A percentile compares a stretch with the other conserved stretches of the same genome.
These are phyloP conservation scores for Cephalopterus ornatus DNA, from an alignment of 2,113 vertebrate species.

Conservation along the genomic window DNA sequence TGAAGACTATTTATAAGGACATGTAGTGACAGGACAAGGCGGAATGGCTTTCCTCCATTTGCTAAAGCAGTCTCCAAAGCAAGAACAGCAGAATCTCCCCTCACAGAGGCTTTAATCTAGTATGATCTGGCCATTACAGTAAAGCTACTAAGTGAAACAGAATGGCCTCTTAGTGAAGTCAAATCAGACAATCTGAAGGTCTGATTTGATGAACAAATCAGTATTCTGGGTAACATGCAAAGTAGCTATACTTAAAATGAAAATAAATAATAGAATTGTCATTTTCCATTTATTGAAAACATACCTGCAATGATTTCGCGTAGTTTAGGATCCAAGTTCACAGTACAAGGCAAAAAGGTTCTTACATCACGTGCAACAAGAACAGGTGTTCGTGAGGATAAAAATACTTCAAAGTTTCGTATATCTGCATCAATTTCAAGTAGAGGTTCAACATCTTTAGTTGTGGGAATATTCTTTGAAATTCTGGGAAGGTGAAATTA, in stretches of 20 bases:
- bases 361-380: conserved; percentile 92
- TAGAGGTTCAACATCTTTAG: conserved; percentile 95
- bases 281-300: not conserved
- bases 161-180: not conserved
- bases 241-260: not conserved
- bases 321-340: conserved; percentile 96
- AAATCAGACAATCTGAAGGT: not conserved
- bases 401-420: conserved; percentile 95
- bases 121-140: not conserved
- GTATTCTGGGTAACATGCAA: not conserved
- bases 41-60: not conserved
- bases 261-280: not conserved
- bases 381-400: conserved; percentile 92
- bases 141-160: not conserved
- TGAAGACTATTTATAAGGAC: not conserved
- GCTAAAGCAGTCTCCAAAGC: not conserved
- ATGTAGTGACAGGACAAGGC: not conserved
- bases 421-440: conserved; percentile 96
- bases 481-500: conserved; percentile 75
- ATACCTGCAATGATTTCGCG: conserved; percentile 95
- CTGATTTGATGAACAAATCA: not conserved
- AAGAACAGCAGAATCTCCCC: not conserved
- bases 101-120: not conserved
- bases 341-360: conserved; percentile 94
- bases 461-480: conserved; percentile 96